Base-by-base conservation (phyloP, 2,797 vertebrate genomes). In the Oophaga sylvatica region DNA sequence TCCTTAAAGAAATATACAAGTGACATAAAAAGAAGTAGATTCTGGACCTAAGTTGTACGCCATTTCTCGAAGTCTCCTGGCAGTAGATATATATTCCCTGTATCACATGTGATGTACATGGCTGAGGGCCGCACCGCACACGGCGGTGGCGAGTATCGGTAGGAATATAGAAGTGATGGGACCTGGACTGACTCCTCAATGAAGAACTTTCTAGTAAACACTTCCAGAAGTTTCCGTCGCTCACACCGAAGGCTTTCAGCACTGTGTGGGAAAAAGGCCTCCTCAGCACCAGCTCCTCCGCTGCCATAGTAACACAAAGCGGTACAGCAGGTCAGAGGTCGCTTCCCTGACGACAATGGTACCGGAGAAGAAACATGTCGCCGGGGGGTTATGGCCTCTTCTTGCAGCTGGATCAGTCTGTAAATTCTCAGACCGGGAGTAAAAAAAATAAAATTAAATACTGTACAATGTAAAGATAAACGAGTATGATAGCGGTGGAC, bases 181-280 rank as follows among this genome's bases (percentile, higher is more conserved):
- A 67, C 63, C 29, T 19, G 48, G 53, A 29, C 67, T 19, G n/a
- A 45, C 48, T 41, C 29, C 9, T 83, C 81, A n/a, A 12, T 20
- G 11, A 48, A 81, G n/a, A 81, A 45, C 26, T 71, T n/a, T 45
- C 56, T 22, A 56, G 16, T 71, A n/a, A 35, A 20, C 57, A 75
- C n/a, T 73, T 73, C 85, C 35, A 57, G 7, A 53, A 26, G 15
- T 76, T 48, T 63, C 1, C 79, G 17, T 13, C 10, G n/a, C n/a
- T 45, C 60, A 29, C 62, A 79, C 22, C 80, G 57, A 60, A 63
- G 26, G n/a, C 67, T 48, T 63, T 75, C 57, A 73, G 56, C 16
- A 22, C 5, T 48, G 65, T 22, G 82, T 84, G 82, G 82, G 82
- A 88, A 88, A 88, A 62, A 59, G 73, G 20, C 17, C 26, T 87